phyloP scores from a whole-genome alignment of 2,888 invertebrate species.

The Drosophila algonquin region DNA sequence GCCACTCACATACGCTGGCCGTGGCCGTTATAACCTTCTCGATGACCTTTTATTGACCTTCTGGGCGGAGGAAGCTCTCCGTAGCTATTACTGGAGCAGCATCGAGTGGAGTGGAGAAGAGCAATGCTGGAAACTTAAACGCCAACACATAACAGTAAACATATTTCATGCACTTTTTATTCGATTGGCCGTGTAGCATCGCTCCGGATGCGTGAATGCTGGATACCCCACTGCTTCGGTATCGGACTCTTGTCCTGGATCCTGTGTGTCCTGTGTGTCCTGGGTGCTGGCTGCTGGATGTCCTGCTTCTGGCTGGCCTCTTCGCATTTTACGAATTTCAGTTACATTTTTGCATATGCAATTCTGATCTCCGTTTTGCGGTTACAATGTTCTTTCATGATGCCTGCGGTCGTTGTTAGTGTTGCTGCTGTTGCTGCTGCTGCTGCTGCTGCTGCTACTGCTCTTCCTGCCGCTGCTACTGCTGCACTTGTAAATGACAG shows the following conservation, averaged over 20 bases:
- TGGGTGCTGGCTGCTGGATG: conserved; percentile 1
- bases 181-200: conserved; percentile 61
- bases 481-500: conserved; percentile 70
- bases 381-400: conserved; percentile 56
- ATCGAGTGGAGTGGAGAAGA: not conserved
- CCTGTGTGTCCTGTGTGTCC: conserved; percentile 12
- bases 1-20: conserved; percentile 12
- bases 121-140: conserved; percentile 54
- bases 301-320: conserved; percentile 10
- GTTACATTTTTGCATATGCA: conserved; percentile 74
- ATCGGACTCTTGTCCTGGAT: conserved; percentile 20
- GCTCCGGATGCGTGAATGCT: conserved; percentile 37
- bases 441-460: not conserved
- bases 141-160: conserved; percentile 71
- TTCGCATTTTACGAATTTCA: conserved; percentile 64
- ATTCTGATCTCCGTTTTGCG: conserved; percentile 71
- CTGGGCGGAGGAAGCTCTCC: conserved; percentile 37
- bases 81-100: not conserved
- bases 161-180: conserved; percentile 70
- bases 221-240: conserved; percentile 10
- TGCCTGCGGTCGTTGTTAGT: conserved; percentile 54
- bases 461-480: conserved; percentile 6
- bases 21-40: conserved; percentile 63
- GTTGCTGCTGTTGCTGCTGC: conserved; percentile 15
- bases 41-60: conserved; percentile 72